Percentiles rank a stretch among this genome's conserved stretches.
Conservation (phyloP, 2,797 vertebrate genomes). For the Lerista edwardsae region DNA sequence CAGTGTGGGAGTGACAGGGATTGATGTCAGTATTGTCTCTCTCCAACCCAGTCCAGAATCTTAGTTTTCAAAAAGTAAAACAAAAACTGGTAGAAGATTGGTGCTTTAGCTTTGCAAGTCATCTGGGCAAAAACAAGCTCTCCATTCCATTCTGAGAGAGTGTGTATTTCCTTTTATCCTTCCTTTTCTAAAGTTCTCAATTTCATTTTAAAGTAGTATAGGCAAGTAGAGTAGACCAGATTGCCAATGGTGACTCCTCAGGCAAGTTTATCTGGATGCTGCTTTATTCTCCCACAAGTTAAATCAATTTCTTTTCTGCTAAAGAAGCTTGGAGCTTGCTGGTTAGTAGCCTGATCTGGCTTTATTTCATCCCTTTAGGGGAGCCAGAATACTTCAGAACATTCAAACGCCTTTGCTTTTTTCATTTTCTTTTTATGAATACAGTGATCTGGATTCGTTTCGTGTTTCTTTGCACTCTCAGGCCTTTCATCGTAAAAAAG, state of each 20-base stretch:
- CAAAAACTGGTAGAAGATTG: background rate
- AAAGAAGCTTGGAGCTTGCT: background rate
- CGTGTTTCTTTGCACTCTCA: background rate
- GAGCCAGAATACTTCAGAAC: too few species aligned
- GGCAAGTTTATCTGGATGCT: background rate
- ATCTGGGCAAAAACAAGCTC: background rate
- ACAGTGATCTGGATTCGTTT: background rate
- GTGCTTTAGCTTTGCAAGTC: background rate
- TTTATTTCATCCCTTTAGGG: background rate
- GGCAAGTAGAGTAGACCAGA: background rate
- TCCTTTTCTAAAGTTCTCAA: background rate
- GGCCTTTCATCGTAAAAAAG: slow-evolving; percentile 21
- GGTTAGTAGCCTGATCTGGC: background rate
- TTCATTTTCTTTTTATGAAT: background rate
- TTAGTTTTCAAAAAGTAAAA: background rate
- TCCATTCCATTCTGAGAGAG: background rate
- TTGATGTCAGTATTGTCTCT: background rate
- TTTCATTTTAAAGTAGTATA: background rate
- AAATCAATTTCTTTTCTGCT: background rate
- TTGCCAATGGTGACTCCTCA: background rate
- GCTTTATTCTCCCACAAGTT: background rate
- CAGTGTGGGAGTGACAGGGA: background rate
- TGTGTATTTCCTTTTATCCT: background rate
- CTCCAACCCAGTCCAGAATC: background rate
- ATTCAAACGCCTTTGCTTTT: background rate